Base-by-base conservation (phyloP, 2,797 vertebrate genomes). In the Hydrophis major region DNA sequence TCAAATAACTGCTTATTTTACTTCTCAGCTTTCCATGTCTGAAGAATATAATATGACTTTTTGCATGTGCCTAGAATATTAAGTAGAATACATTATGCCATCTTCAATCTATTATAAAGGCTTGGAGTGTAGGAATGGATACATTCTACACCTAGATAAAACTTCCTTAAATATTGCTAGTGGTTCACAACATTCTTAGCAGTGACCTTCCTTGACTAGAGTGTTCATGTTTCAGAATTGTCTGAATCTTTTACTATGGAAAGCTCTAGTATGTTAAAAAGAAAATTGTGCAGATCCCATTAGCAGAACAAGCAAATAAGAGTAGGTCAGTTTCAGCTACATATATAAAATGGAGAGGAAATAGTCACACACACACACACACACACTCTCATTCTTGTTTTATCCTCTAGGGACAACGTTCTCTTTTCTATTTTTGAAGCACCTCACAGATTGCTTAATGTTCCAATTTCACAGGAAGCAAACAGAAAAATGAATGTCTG, bases 371-470 rank as follows among this genome's bases (percentile, higher is more conserved):
- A 59, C 10, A 90, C 10, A 69, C 32, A 57, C 25, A 59, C 18
- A 59, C 10, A 90, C 11, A 69, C 32, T 27, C 25, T 32, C 13
- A 10, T 91, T 37, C 25, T 61, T 22, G 37, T 22, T 93, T 91
- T 55, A 88, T 20, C 6, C 32, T 37, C 57, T 37, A 20, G 47
- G 42, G 69, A 56, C 57, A 61, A 32, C 47, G n/a, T 83, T 91
- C 14, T 86, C 11, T n/a, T 66, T 63, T 92, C 50, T 25, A n/a
- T 86, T 56, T 59, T 50, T 89, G 47, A 63, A 78, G 47, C 55
- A 56, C 47, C 37, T 50, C 37, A 88, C 22, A 60, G 56, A 93
- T 22, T 94, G 94, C 94, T 37, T n/a, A 92, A 94, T 93, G 60
- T 88, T 2, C 63, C 94, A 22, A 1, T 89, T 4, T 60, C 93